Conservation (phyloP, 2,888 invertebrate genomes). For the Xiphydria camelus region DNA sequence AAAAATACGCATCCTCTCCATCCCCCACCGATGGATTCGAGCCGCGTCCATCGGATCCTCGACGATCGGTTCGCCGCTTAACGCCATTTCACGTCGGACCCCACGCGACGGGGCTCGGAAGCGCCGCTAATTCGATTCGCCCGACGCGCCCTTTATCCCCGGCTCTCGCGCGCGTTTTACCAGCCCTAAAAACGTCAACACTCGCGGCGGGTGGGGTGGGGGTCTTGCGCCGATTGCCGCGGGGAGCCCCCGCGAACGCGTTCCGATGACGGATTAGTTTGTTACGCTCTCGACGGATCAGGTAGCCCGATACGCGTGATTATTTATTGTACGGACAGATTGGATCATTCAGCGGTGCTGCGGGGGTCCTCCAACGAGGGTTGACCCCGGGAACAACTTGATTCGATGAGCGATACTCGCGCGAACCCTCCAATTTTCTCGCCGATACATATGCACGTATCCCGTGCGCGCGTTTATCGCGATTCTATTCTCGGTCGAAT, state of each 20-base stretch:
- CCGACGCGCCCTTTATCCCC: not conserved
- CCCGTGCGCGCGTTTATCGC: too few species aligned
- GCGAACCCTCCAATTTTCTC: not conserved
- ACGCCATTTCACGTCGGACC: constrained; percentile 2
- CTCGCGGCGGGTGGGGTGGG: constrained; percentile 31
- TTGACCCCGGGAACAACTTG: not conserved
- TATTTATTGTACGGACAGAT: constrained; percentile 45
- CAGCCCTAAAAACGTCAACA: constrained; percentile 35
- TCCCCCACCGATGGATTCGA: too few species aligned
- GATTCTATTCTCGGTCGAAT: too few species aligned
- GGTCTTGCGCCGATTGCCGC: constrained; percentile 29
- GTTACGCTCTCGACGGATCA: constrained; percentile 33
- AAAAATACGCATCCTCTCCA: too few species aligned
- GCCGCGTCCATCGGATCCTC: too few species aligned
- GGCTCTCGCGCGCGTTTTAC: not conserved
- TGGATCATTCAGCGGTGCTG: constrained; percentile 42
- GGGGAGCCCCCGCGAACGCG: constrained; percentile 18
- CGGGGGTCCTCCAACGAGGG: constrained; percentile 17
- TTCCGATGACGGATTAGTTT: constrained; percentile 39
- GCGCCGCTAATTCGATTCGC: constrained; percentile 31
- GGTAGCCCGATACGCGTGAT: constrained; percentile 38
- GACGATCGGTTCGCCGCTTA: too few species aligned
- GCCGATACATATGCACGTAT: not conserved
- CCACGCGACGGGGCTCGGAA: constrained; percentile 24
- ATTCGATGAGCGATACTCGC: not conserved